Evolutionary conservation across 2,113 vertebrate genomes (phyloP).

Genomic region (Gracilinanus agilis): DNA sequence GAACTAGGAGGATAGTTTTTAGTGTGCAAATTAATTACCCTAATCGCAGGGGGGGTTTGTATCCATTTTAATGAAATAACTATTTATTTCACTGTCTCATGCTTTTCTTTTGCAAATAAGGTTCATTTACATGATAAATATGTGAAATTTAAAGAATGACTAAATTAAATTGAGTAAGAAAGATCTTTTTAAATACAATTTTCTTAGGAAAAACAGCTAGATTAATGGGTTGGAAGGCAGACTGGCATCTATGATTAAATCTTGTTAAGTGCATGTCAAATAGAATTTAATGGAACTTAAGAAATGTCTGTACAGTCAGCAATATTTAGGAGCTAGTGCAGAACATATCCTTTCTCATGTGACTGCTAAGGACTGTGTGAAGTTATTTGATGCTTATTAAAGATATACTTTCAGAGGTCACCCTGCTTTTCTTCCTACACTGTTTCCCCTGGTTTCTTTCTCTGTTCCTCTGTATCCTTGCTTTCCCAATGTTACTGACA

Average conservation of each 20-base stretch:
- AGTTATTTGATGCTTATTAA: not conserved
- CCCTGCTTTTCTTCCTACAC: not conserved
- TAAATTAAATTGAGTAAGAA: constrained; percentile 87
- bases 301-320: constrained; percentile 84
- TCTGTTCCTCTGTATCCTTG: not conserved
- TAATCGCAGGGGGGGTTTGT: constrained; percentile 90
- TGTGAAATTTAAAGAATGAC: constrained; percentile 89
- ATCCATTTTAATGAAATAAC: constrained; percentile 91
- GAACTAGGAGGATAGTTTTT: constrained; percentile 89
- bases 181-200: constrained; percentile 87
- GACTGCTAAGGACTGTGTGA: constrained; percentile 61
- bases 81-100: constrained; percentile 89
- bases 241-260: constrained; percentile 89
- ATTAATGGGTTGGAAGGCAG: constrained; percentile 89
- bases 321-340: constrained; percentile 78
- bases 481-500: constrained; percentile 14
- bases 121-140: constrained; percentile 90
- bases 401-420: not conserved
- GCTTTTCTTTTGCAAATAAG: constrained; percentile 91
- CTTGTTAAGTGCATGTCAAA: constrained; percentile 88
- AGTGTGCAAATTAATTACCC: constrained; percentile 91
- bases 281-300: constrained; percentile 88
- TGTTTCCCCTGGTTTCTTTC: not conserved
- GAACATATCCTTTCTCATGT: constrained; percentile 75
- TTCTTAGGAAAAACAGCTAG: constrained; percentile 88